These are phyloP conservation scores for Podiceps cristatus DNA, from an alignment of 2,113 vertebrate genomes.

Conservation along the genomic window DNA sequence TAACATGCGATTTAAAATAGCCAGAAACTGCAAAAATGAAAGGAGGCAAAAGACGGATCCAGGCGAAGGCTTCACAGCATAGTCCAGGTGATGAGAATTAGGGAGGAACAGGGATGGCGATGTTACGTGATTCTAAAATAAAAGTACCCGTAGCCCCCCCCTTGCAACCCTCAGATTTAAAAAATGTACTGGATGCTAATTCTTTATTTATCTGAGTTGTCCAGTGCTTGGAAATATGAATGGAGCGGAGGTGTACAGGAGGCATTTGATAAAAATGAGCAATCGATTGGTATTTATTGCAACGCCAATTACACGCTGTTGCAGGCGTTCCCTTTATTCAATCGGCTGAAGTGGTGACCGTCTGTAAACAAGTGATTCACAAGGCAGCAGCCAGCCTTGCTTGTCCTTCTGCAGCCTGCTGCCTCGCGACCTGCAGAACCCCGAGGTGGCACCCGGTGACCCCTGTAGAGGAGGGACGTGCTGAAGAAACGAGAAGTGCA, in stretches of 20 bases:
- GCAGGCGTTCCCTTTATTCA: background rate
- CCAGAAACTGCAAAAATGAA: background rate
- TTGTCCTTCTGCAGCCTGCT: background rate
- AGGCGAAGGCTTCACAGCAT: background rate
- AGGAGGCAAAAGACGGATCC: background rate
- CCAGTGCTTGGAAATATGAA: background rate
- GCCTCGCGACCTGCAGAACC: background rate
- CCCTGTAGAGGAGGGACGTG: rapidly evolving
- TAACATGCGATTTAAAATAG: background rate
- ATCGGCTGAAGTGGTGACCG: background rate
- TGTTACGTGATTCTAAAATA: background rate
- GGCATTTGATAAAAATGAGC: background rate
- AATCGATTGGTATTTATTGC: background rate
- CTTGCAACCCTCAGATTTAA: background rate
- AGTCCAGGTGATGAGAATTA: background rate
- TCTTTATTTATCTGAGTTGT: background rate
- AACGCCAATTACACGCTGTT: background rate
- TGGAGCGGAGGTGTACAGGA: background rate
- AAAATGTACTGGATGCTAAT: background rate
- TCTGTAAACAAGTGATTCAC: background rate
- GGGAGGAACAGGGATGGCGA: background rate
- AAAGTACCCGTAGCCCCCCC: background rate
- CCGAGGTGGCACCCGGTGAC: background rate
- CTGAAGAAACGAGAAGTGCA: background rate
- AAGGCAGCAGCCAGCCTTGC: background rate